Percentiles rank a stretch among this genome's conserved stretches.
Conservation (phyloP, 2,113 vertebrate genomes). For the Poeciliopsis prolifica region DNA sequence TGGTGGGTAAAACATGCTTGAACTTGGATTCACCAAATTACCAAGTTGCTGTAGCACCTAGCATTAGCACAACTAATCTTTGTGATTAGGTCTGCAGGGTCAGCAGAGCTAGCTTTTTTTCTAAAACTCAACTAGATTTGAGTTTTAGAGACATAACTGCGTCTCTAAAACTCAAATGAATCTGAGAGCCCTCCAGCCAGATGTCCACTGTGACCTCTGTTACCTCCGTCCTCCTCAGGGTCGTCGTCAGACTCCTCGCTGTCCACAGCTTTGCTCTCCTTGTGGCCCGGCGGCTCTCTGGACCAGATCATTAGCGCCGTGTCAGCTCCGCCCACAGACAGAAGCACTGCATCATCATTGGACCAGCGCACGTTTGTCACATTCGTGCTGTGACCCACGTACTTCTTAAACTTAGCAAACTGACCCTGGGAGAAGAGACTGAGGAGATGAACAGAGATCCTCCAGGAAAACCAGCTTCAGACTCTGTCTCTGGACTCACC, state of each 20-base stretch:
- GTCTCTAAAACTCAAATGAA: not conserved
- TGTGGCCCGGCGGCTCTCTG: conserved; percentile 87
- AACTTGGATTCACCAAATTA: too few species aligned
- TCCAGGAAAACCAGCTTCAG: not conserved
- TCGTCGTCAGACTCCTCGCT: conserved; percentile 77
- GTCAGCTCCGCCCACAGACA: conserved; percentile 94
- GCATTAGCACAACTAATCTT: too few species aligned
- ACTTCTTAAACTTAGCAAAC: conserved; percentile 93
- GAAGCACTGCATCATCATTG: conserved; percentile 89
- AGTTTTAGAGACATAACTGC: too few species aligned
- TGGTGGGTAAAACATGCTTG: too few species aligned
- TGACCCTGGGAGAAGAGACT: conserved; percentile 80
- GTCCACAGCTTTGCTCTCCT: conserved; percentile 91
- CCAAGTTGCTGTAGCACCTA: too few species aligned
- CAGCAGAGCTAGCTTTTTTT: too few species aligned
- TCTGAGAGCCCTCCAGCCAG: too few species aligned
- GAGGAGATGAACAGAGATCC: not conserved
- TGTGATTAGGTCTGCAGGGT: too few species aligned
- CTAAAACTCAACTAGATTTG: not conserved
- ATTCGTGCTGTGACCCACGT: conserved; percentile 94
- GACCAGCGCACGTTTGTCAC: conserved; percentile 95
- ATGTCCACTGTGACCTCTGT: not conserved
- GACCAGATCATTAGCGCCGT: conserved; percentile 97
- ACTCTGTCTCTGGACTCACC: conserved; percentile 74
- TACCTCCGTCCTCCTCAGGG: too few species aligned